Base-by-base conservation (phyloP, 2,888 invertebrate species). In the Orthosia incerta region DNA sequence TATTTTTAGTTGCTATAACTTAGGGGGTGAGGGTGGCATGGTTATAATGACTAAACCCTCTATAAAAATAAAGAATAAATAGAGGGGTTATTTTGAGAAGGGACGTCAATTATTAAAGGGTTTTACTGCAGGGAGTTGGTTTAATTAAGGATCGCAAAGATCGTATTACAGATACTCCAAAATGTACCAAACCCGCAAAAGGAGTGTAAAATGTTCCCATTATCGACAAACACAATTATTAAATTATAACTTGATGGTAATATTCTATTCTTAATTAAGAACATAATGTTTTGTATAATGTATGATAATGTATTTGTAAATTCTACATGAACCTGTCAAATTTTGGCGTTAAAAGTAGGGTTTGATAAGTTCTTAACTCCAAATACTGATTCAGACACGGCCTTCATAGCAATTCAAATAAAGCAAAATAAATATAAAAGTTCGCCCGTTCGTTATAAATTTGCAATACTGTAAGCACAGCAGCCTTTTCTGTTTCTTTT, bases 141-240 rank as follows among this genome's bases (percentile, higher is more conserved):
- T 75, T 65, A 18, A 65, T 50, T 56, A 73, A 23, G 20, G 57
- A 75, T 51, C 31, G 5, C 13, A 15, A 39, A n/a, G n/a, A 67
- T 76, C 16, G 12, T 59, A 18, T 59, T 31, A 66, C 57, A 46
- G 18, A 20, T 46, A 4, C 50, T n/a, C 16, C 15, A 16, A 57
- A 57, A 74, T 20, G 16, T 51, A 66, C 39, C 39, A 9, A 9
- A 46, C 4, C 46, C 15, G 18, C 50, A 46, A 57, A 50, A 15
- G 3, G 1, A 39, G 5, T 39, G 9, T 13, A 48, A 12, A 48
- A 56, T 16, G n/a, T 20, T 20, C 15, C 20, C 2, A 46, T 5
- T 15, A 20, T n/a, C 16, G 13, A 26, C 9, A 13, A 18, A 18
- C 5, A 15, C 2, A 4, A 20, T 15, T 18, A 15, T n/a, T n/a